These are phyloP conservation scores for Chrysolina americana DNA, from an alignment of 2,888 invertebrate genomes.

Conservation along the genomic window DNA sequence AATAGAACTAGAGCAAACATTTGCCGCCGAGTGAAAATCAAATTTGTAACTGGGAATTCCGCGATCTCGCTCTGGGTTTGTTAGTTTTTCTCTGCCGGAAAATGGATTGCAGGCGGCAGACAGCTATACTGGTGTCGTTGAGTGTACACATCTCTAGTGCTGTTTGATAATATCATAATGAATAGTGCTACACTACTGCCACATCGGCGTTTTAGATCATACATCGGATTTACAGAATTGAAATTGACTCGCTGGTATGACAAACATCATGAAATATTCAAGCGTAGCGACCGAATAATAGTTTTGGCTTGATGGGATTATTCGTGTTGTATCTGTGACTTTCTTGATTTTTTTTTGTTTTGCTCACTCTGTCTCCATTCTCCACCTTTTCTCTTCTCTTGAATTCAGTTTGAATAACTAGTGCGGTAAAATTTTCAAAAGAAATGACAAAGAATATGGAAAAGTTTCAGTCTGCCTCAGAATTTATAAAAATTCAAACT, in stretches of 20 bases:
- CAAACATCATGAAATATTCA: neutral
- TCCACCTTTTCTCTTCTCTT: too few species aligned
- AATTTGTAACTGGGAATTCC: conserved; percentile 35
- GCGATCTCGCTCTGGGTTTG: conserved; percentile 7
- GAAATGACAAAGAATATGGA: too few species aligned
- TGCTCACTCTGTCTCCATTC: too few species aligned
- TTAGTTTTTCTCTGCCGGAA: neutral
- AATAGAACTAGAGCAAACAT: conserved; percentile 40
- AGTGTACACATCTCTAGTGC: conserved; percentile 49
- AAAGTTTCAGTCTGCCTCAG: too few species aligned
- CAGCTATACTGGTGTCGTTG: neutral
- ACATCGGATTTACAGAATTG: conserved; percentile 52
- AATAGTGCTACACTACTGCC: conserved; percentile 52
- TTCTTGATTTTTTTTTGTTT: too few species aligned
- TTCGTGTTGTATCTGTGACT: too few species aligned
- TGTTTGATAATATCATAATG: conserved; percentile 54
- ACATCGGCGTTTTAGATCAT: conserved; percentile 41
- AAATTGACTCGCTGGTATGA: conserved; percentile 48
- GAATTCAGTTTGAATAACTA: too few species aligned
- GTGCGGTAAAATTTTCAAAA: too few species aligned
- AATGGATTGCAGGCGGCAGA: neutral
- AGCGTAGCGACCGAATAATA: neutral
- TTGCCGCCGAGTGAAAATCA: conserved; percentile 39
- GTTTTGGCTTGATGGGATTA: too few species aligned
- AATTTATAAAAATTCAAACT: too few species aligned